Percentiles rank a stretch among this genome's conserved stretches.
phyloP scores from a whole-genome alignment of 1,140 invertebrate genomes.

The Atta cephalotes region DNA sequence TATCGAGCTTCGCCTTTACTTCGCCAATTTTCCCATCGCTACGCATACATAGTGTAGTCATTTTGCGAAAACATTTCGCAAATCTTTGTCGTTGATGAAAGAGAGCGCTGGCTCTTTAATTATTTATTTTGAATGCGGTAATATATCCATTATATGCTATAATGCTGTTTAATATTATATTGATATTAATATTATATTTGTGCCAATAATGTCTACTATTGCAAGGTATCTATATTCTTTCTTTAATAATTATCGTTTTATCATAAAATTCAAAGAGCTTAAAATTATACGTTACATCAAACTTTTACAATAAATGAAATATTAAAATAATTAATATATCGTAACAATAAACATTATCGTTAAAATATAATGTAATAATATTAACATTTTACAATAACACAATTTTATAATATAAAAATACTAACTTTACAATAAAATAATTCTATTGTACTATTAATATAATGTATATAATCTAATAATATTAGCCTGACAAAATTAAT shows the following conservation, averaged over 20 bases:
- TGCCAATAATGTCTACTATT: neutral
- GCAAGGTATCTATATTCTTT: neutral
- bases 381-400: neutral
- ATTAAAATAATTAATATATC: neutral
- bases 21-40: conserved; percentile 36
- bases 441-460: too few relatives aligned
- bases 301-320: neutral
- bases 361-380: neutral
- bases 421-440: neutral
- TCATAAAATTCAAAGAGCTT: conserved; percentile 5
- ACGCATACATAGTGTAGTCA: neutral
- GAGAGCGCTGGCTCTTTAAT: too few relatives aligned
- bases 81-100: neutral
- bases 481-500: neutral
- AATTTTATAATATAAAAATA: neutral
- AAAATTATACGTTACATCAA: neutral
- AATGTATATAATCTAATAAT: neutral
- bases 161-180: neutral
- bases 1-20: conserved; percentile 23
- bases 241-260: neutral
- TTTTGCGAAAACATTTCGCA: neutral
- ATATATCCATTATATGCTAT: neutral
- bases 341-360: neutral
- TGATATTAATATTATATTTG: conserved; percentile 9
- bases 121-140: neutral